Evolutionary conservation across 2,113 vertebrate species (phyloP).

Genomic region (Hemibagrus wyckioides): DNA sequence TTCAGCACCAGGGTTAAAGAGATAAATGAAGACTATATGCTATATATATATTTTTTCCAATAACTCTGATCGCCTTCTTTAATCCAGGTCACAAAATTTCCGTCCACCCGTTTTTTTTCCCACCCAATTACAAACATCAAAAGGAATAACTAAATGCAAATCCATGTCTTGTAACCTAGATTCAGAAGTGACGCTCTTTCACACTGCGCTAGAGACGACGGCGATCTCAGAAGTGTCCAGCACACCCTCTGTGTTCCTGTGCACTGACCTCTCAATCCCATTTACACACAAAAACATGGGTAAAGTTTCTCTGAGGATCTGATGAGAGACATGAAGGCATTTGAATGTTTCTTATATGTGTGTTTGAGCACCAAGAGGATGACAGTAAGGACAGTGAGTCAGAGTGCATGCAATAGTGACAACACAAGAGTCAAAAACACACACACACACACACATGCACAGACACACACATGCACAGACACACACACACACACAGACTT

Average conservation of each 20-base stretch:
- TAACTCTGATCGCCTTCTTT: conserved; percentile 6
- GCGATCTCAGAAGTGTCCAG: conserved; percentile 9
- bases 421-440: neutral
- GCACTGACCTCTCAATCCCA: neutral
- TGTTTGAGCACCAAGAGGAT: neutral
- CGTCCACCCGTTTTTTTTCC: conserved; percentile 18
- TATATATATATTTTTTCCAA: neutral
- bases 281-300: neutral
- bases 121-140: conserved; percentile 52
- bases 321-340: neutral
- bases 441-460: conserved; percentile 54
- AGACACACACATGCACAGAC: conserved; percentile 34
- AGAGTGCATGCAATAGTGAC: neutral
- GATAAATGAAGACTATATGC: too few relatives aligned
- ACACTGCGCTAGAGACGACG: neutral
- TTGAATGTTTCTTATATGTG: neutral
- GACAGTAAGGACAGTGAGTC: neutral
- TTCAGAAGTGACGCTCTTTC: conserved; percentile 22
- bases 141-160: conserved; percentile 55
- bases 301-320: neutral
- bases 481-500: conserved; percentile 67
- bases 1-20: neutral
- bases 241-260: neutral
- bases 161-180: conserved; percentile 54
- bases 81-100: conserved; percentile 35